Evolutionary conservation across 2,113 vertebrate species (phyloP).

Genomic region (Gracilinanus agilis): DNA sequence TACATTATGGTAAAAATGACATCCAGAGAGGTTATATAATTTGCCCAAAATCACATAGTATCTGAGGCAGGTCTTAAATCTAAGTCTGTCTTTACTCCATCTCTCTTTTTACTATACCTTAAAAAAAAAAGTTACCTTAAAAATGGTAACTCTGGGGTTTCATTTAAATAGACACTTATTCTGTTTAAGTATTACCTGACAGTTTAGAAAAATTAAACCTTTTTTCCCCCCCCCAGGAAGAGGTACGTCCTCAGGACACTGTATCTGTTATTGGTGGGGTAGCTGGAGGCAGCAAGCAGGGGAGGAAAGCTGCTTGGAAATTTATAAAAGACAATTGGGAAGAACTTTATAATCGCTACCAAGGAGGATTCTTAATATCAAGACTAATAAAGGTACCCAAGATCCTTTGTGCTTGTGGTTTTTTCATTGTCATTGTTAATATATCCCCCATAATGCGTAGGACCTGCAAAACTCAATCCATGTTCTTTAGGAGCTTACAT

Average conservation of each 20-base stretch:
- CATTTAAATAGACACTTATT: not conserved
- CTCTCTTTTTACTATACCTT: not conserved
- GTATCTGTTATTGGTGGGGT: conserved; percentile 98
- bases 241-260: conserved; percentile 98
- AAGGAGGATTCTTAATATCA: conserved; percentile 99
- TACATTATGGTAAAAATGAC: not conserved
- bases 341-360: conserved; percentile 97
- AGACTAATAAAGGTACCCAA: conserved; percentile 94
- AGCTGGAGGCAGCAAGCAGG: conserved; percentile 96
- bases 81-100: not conserved
- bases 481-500: conserved; percentile 10
- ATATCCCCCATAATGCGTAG: not conserved
- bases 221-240: conserved; percentile 86
- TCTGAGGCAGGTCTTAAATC: not conserved
- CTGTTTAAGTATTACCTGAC: not conserved
- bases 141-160: not conserved
- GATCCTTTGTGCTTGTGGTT: conserved; percentile 31
- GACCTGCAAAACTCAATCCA: not conserved
- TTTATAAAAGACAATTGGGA: conserved; percentile 99
- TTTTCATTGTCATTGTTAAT: not conserved
- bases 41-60: not conserved
- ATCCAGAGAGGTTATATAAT: not conserved
- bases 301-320: conserved; percentile 97
- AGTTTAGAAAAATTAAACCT: not conserved
- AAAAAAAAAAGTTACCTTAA: not conserved